Evolutionary conservation across 1,140 invertebrate species (phyloP), one percentile per base, ranked within the genome.

Genomic region (Mactra quadrangularis): DNA sequence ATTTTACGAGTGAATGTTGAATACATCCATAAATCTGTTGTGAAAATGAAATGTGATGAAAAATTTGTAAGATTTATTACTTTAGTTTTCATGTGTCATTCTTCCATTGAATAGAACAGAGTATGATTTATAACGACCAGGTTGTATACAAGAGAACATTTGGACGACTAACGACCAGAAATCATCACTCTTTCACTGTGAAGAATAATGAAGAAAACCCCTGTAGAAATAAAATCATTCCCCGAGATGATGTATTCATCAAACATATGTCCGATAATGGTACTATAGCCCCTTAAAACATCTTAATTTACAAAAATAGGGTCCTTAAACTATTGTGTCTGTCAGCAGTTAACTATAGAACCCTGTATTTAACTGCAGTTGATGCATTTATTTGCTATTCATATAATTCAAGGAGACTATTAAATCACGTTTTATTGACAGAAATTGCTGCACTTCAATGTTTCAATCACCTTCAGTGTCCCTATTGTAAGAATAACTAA

Each of bases 261-360:
- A 25, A 68, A 50, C 64, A 68, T 68, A 68, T 68, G 64, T 64
- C 60, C 1, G 15, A 11, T 11, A 31, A 22, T 50, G 64, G 7
- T 50, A 38, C 25, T 31, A 15, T 6, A 17, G 62, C 62, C n/a
- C 27, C 25, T 27, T 62, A 31, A 64, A 64, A 64, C 60, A 33
- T 17, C 31, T 45, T 64, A 33, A 64, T 64, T 64, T 64, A 64
- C 35, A 68, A 50, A 50, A 50, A 47, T 50, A n/a, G 64, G 45
- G 41, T 25, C 45, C n/a, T 60, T 76, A 47, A 76, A 64, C 74
- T 76, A 76, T 76, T 76, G 74, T 76, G 74, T 47, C 57, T 35
- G 47, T 64, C 38, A 57, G 11, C 27, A 22, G 11, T 50, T 25
- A 55, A 25, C 41, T 13, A 19, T 15, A 29, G 19, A 29, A 75